These are phyloP conservation scores for Hymenopus coronatus DNA, from an alignment of 2,888 invertebrate genomes.

Conservation along the genomic window DNA sequence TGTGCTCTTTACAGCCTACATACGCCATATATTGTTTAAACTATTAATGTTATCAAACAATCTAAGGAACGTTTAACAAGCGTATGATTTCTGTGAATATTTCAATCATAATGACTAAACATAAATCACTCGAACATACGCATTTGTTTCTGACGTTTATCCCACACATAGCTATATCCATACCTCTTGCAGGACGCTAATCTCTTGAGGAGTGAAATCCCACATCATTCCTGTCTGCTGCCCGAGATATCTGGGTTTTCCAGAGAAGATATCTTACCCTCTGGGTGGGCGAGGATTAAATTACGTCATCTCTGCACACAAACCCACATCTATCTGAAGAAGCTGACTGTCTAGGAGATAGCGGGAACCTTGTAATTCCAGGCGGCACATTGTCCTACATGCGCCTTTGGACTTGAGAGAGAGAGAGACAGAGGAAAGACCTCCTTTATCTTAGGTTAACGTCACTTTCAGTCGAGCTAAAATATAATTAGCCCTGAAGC, in stretches of 20 bases:
- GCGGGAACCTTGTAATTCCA: background rate
- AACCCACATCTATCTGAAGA: background rate
- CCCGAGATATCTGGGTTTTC: background rate
- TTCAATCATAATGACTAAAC: no score
- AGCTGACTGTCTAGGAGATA: background rate
- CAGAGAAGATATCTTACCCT: background rate
- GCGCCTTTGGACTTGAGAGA: background rate
- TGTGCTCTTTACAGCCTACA: no score
- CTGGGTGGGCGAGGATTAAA: background rate
- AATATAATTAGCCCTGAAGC: background rate
- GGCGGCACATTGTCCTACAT: background rate
- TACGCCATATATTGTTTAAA: no score
- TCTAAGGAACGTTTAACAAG: no score
- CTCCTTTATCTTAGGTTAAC: background rate
- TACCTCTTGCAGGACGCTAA: background rate
- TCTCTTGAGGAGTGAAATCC: background rate
- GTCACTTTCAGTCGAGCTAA: background rate
- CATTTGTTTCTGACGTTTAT: background rate
- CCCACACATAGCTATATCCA: background rate
- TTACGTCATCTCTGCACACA: background rate
- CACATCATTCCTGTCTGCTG: background rate
- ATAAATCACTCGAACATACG: background rate
- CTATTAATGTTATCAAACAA: no score
- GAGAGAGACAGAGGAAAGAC: background rate
- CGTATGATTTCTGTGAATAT: no score